Evolutionary conservation across 2,888 invertebrate genomes (phyloP), one percentile per base, ranked within the genome.

Genomic region (Sclerodermus sp.): DNA sequence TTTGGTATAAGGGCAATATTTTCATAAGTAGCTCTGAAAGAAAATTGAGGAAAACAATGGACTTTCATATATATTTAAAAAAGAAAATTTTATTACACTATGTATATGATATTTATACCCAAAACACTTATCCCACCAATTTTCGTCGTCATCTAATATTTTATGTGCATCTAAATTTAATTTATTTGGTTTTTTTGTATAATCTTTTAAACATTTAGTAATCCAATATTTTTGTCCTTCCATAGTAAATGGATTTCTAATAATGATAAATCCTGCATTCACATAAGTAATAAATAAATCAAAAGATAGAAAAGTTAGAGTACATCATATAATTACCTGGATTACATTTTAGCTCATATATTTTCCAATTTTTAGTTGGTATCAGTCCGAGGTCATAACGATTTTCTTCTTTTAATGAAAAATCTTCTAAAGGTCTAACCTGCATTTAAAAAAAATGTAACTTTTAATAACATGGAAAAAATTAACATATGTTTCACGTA

Each of bases 221-320:
- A 90, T 87, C 95, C 94, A 96, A 73, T 89, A 90, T 48, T 87
- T 83, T 76, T 95, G 93, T 0, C 91, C 93, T 17, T 80, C 68
- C 6, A 79, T 59, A 23, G 88, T 89, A 73, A 96, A 96, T 13
- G 95, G 93, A 79, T 95, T 93, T 64, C 81, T 82, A 51, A 96
- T 88, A 45, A 91, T 84, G 60, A 91, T 78, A 43, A 96, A 82
- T n/a, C 94, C 87, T 85, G n/a, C n/a, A n/a, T n/a, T n/a, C n/a
- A n/a, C n/a, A 16, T 8, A 31, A 40, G n/a, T 17, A 14, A 39
- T 38, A 23, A 36, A 36, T 15, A 13, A 30, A 16, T 34, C 45
- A 39, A 48, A 42, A 34, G 23, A 37, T 36, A 4, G 10, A 13
- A 34, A 34, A 34, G 3, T n/a, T 34, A 12, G 10, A 15, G 23